These are phyloP conservation scores for Salvelinus alpinus DNA, from an alignment of 2,113 vertebrate species.

Conservation along the genomic window DNA sequence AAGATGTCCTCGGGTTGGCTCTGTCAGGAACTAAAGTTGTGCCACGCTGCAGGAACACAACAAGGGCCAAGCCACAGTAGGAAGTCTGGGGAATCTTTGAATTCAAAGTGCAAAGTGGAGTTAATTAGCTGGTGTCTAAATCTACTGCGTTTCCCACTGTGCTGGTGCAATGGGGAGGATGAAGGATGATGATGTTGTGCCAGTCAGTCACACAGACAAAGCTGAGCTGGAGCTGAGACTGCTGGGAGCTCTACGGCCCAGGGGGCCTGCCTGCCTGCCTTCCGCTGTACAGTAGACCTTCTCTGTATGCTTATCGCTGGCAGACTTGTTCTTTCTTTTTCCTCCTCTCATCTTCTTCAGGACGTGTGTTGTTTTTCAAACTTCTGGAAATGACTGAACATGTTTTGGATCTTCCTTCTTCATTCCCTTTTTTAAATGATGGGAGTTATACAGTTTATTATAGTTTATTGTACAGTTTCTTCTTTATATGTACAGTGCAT, in stretches of 20 bases:
- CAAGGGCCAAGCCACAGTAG: constrained; percentile 28
- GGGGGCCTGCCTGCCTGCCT: neutral
- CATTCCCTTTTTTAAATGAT: neutral
- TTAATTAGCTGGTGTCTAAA: constrained; percentile 51
- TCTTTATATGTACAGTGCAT: neutral
- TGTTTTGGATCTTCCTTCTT: neutral
- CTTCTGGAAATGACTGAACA: neutral
- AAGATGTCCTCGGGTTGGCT: constrained; percentile 1
- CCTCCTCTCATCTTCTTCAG: neutral
- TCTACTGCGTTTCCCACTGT: constrained; percentile 29
- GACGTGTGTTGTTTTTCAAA: neutral
- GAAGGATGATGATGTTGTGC: neutral
- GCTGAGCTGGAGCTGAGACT: constrained; percentile 21
- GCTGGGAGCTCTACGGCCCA: constrained; percentile 52
- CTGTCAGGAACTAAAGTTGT: neutral
- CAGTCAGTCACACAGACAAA: constrained; percentile 13
- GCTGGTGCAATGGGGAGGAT: constrained; percentile 9
- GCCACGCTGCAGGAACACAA: constrained; percentile 19
- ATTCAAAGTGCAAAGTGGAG: constrained; percentile 37
- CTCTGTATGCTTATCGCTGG: neutral
- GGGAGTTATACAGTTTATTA: neutral
- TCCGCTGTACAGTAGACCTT: neutral
- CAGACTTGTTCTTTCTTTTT: neutral
- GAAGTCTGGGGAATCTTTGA: neutral
- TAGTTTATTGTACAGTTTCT: neutral